Evolutionary conservation across 1,140 invertebrate species (phyloP), one percentile per base, ranked within the genome.

Genomic region (Antheraea pernyi): DNA sequence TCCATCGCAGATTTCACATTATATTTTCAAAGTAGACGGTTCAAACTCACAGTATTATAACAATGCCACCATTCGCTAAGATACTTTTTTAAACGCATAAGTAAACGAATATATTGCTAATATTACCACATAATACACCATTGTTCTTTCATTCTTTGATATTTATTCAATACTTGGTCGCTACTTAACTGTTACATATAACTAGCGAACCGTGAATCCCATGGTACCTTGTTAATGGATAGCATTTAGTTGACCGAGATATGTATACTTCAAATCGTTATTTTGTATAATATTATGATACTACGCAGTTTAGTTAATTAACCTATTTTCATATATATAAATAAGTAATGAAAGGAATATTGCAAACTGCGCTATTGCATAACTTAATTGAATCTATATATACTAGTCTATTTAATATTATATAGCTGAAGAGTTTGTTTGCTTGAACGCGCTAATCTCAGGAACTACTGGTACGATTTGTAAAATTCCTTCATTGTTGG

Each of bases 121-220:
- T 90, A 91, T 91, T 91, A 91, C 84, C 89, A 91, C 89, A 91
- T 91, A 91, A 91, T 90, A 88, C 88, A 79, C 89, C 84, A 91
- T 91, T 91, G 88, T 91, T 91, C 88, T 86, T 81, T 77, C 79
- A 79, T 85, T 80, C 75, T 79, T 78, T 89, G 86, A 85, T 89
- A 87, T 89, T 89, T 85, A 89, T 89, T 72, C 82, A 85, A 83
- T 77, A 84, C 76, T 83, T 83, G 83, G 80, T 85, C 80, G 78
- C 72, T 80, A 79, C 82, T 84, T 86, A 81, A 82, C 80, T 84
- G 82, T 84, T 84, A 86, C 82, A 86, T 71, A 86, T 82, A 85
- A 64, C 82, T 85, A 83, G 75, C 84, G 79, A 81, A 79, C 74
- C 80, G 77, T 85, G 82, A 83, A 80, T 82, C 71, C 75, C 73